Base-by-base conservation (phyloP, 2,113 vertebrate species). In the Rhinoptilus africanus region DNA sequence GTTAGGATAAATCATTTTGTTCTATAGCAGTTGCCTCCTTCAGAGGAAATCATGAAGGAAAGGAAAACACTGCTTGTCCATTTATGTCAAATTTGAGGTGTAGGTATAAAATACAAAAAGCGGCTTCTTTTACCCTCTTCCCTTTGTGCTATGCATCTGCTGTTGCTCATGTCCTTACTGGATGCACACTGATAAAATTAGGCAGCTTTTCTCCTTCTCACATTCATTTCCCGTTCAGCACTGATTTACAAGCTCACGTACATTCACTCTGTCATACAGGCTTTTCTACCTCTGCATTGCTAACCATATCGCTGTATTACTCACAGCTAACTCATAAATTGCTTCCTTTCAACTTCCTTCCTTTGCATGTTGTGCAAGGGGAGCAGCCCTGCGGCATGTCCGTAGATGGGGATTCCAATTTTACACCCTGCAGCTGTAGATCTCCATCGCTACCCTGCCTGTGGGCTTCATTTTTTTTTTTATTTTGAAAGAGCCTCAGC, bases 281-380 rank as follows among this genome's bases (percentile, higher is more conserved):
- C 79, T 94, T 72, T 93, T 74, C 67, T 90, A 93, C 85, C 95
- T 97, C 92, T 93, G 81, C 93, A 54, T 48, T 62, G 81, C 79
- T 76, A 91, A 94, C 88, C 91, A 89, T 97, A 97, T 95, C 82
- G 47, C 75, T 68, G 80, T 28, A 94, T 97, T 96, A 90, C 85
- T 97, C 85, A 96, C 48, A 88, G 85, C 81, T 69, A 96, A 95
- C 95, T 96, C 95, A 97, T 96, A 97, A 96, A 98, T 98, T 96
- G 95, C 96, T 97, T 97, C 97, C 97, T 97, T 91, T 83, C 90
- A 72, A 41, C 96, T 97, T 97, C 97, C 97, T 97, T 97, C 96
- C 96, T 95, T 97, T 74, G 72, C 53, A 2, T 48, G 85, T 97
- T 97, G 89, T 78, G 93, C 89, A 98, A 97, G 94, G 80, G 71